phyloP scores from a whole-genome alignment of 2,888 invertebrate genomes.

The Netelia virgata region DNA sequence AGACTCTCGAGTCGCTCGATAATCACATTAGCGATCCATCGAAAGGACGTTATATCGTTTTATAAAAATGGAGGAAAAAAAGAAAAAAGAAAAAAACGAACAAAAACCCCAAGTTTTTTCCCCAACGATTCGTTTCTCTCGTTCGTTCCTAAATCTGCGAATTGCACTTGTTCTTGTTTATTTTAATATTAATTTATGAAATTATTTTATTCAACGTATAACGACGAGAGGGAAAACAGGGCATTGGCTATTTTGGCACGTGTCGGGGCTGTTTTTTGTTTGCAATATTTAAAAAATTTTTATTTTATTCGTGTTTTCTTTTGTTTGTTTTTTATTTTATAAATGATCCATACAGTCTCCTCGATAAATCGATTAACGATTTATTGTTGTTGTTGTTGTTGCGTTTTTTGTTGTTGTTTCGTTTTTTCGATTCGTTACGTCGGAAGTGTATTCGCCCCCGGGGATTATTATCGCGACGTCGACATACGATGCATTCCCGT shows the following conservation, averaged over 20 bases:
- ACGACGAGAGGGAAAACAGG: no score
- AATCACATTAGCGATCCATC: no score
- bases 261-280: neutral
- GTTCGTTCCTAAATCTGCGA: no score
- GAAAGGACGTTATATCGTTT: no score
- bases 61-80: no score
- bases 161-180: no score
- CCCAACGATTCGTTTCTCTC: no score
- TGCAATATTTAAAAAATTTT: neutral
- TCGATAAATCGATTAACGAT: neutral
- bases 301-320: neutral
- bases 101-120: no score
- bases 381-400: no score
- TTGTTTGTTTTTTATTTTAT: neutral
- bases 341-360: neutral
- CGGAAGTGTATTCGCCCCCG: neutral
- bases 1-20: neutral
- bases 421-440: neutral
- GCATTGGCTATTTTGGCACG: conserved; percentile 17
- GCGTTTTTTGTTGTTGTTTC: neutral
- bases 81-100: no score
- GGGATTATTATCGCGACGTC: neutral
- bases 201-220: no score
- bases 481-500: neutral
- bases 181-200: no score